Conservation (phyloP, 2,113 vertebrate genomes). For the Camelus dromedarius region DNA sequence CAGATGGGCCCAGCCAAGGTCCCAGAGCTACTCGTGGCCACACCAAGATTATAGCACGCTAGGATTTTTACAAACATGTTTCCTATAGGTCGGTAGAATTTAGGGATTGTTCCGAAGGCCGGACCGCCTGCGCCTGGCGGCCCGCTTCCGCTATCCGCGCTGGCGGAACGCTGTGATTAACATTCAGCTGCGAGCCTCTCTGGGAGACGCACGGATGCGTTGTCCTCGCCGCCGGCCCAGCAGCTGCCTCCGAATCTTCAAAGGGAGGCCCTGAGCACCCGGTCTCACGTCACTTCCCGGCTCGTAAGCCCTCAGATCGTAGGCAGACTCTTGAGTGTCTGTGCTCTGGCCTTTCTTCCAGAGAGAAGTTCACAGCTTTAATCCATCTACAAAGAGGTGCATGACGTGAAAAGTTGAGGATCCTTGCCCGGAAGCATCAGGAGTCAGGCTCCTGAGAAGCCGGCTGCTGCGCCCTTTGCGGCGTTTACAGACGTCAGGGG, state of each 20-base stretch:
- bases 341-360: neutral
- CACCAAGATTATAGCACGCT: neutral
- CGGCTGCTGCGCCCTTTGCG: neutral
- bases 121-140: neutral
- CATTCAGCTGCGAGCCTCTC: constrained; percentile 40
- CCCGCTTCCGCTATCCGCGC: neutral
- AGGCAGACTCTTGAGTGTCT: neutral
- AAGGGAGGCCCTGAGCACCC: neutral
- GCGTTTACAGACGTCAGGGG: neutral
- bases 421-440: neutral
- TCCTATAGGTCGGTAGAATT: constrained; percentile 26
- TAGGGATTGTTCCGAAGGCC: neutral
- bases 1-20: neutral
- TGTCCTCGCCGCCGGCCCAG: neutral
- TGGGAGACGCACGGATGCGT: neutral
- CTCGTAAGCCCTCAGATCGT: neutral
- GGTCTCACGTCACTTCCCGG: neutral
- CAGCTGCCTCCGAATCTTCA: neutral
- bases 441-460: constrained; percentile 15
- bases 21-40: neutral
- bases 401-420: constrained; percentile 15
- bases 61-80: neutral
- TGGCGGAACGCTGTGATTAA: neutral
- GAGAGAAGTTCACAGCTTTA: neutral
- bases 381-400: constrained; percentile 24